phyloP scores from a whole-genome alignment of 2,888 invertebrate species.

The Chrysolina americana region DNA sequence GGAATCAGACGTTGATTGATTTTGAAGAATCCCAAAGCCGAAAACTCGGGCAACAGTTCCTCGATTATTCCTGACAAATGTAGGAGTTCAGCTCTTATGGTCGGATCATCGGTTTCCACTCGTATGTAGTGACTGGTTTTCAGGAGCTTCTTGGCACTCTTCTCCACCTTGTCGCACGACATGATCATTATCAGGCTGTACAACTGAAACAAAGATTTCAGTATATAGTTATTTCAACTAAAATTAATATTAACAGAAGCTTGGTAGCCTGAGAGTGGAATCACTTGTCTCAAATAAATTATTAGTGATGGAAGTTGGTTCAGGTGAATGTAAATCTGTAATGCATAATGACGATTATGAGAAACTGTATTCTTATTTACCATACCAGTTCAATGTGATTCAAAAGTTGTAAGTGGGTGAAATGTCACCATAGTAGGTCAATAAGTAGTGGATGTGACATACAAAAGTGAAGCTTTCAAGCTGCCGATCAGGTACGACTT shows the following conservation, averaged over 20 bases:
- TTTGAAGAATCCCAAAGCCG: neutral
- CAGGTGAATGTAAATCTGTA: no score
- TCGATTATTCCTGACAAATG: neutral
- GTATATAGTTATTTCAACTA: no score
- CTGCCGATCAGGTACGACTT: neutral
- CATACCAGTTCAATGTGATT: constrained; percentile 15
- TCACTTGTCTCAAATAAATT: no score
- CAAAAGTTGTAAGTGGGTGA: constrained; percentile 26
- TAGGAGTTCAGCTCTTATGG: neutral
- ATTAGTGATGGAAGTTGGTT: no score
- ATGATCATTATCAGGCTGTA: constrained; percentile 6
- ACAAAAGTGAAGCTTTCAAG: neutral
- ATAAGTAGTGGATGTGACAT: constrained; percentile 24
- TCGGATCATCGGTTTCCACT: neutral
- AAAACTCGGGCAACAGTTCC: neutral
- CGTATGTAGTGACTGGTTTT: neutral
- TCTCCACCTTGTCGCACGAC: neutral
- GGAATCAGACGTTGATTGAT: constrained; percentile 7
- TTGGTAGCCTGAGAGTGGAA: no score
- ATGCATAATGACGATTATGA: no score
- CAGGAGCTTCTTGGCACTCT: neutral
- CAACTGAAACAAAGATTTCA: neutral
- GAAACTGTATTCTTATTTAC: no score
- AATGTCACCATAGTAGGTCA: constrained; percentile 26
- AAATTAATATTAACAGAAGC: no score